Evolutionary conservation across 2,888 invertebrate genomes (phyloP), one percentile per base, ranked within the genome.

Genomic region (Diarsia brunnea): DNA sequence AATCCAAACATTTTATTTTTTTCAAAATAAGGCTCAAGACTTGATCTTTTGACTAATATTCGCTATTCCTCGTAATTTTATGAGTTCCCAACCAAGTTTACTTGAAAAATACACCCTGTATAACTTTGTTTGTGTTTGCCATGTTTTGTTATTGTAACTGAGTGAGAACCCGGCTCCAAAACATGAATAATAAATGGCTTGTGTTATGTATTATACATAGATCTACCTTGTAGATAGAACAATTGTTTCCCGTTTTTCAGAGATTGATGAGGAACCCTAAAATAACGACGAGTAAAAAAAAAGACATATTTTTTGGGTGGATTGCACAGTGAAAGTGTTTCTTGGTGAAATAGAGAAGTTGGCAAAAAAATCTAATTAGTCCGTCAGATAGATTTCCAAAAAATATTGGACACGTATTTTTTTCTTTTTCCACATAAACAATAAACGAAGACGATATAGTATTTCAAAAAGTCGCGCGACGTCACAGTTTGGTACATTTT

Each of bases 71-170:
- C 31, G 31, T 31, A 3, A 31, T 4, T 31, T 31, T 31, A 31
- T 2, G 31, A 31, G 2, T 31, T 4, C 2, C 31, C 31, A 14
- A 0, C 7, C 24, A 2, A 27, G 8, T 0, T 12, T 3, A 0
- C 55, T 16, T 60, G 27, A 60, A 60, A 19, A 60, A 11, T 60
- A 10, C 58, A 31, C 4, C 19, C 27, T 31, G 58, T 31, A 60
- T 31, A n/a, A 21, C 47, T 38, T 69, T 69, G 61, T 79, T 78
- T 78, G 45, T 78, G 24, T 76, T 63, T 63, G 61, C n/a, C 21
- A 45, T 38, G 53, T 53, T 78, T 53, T 76, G 61, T 63, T 71
- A 79, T 63, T 71, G 61, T 79, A 38, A 63, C 61, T 38, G 71
- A 76, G 38, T 63, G 79, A 76, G 27, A 27, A 16, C 47, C 45